Percentiles rank a stretch among this genome's conserved stretches.
phyloP scores from a whole-genome alignment of 2,797 vertebrate species.

The Dermochelys coriacea region DNA sequence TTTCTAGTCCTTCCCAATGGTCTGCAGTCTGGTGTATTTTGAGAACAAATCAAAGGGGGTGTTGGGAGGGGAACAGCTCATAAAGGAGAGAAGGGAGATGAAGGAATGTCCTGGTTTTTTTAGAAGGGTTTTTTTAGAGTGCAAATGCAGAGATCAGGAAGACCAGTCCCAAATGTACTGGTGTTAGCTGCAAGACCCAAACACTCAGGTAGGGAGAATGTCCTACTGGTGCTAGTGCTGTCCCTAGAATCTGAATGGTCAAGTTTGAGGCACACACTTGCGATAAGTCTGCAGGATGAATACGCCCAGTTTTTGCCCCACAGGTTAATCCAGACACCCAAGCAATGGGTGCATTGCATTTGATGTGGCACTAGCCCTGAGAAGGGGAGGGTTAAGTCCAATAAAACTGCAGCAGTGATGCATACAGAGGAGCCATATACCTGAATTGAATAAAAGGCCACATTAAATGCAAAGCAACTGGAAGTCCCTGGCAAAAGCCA shows the following conservation, averaged over 20 bases:
- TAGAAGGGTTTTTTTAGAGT: no score
- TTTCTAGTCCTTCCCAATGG: background rate
- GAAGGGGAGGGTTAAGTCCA: no score
- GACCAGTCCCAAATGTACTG: rapidly evolving
- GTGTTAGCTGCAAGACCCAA: background rate
- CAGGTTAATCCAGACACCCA: background rate
- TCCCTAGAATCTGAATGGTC: rapidly evolving
- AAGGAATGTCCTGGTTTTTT: rapidly evolving
- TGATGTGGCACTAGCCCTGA: no score
- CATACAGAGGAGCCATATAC: no score
- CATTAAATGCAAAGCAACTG: no score
- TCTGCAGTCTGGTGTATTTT: background rate
- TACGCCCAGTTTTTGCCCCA: background rate
- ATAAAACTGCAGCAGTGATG: no score
- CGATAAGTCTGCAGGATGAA: background rate
- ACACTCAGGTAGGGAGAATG: rapidly evolving
- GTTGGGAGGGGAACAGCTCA: background rate
- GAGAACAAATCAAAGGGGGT: rapidly evolving
- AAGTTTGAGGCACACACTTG: background rate
- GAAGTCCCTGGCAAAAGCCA: background rate
- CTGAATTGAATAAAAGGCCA: no score
- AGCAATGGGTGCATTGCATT: background rate
- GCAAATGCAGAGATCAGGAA: rapidly evolving
- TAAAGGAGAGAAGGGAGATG: rapidly evolving
- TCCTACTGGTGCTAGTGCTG: background rate